Evolutionary conservation across 2,888 invertebrate species (phyloP).

Genomic region (Antitype chi): DNA sequence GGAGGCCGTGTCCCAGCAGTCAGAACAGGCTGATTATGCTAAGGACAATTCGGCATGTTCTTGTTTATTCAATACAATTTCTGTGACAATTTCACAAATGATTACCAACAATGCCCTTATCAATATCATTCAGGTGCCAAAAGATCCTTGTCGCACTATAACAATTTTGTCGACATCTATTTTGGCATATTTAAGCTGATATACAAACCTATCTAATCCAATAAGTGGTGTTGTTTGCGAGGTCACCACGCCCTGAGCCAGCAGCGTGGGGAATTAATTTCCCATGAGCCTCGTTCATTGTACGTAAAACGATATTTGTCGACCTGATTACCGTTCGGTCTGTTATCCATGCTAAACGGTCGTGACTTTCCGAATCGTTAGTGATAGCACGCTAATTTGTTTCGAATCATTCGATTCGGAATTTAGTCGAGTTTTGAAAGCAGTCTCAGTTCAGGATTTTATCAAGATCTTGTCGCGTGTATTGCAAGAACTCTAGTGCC

Average conservation of each 20-base stretch:
- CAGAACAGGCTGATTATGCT: too few relatives aligned
- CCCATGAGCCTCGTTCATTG: conserved; percentile 66
- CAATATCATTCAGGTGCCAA: background rate
- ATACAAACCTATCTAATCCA: conserved; percentile 50
- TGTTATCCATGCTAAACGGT: conserved; percentile 72
- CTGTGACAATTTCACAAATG: conserved; percentile 5
- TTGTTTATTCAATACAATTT: conserved; percentile 3
- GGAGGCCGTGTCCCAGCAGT: too few relatives aligned
- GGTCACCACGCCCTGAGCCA: conserved; percentile 57
- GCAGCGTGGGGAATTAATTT: conserved; percentile 69
- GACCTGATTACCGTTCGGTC: conserved; percentile 75
- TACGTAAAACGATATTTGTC: conserved; percentile 63
- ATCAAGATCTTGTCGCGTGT: background rate
- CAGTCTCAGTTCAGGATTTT: background rate
- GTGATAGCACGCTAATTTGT: conserved; percentile 59
- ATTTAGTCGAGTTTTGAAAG: conserved; percentile 9
- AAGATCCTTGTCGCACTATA: background rate
- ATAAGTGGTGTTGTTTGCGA: conserved; percentile 47
- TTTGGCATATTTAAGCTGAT: conserved; percentile 38
- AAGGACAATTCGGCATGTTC: too few relatives aligned
- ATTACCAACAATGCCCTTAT: background rate
- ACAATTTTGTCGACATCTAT: background rate
- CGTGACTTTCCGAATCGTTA: conserved; percentile 71
- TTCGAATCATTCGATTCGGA: conserved; percentile 43
- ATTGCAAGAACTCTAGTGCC: background rate